These are phyloP conservation scores for Drosophila suzukii DNA, from an alignment of 1,140 invertebrate species.

Conservation along the genomic window DNA sequence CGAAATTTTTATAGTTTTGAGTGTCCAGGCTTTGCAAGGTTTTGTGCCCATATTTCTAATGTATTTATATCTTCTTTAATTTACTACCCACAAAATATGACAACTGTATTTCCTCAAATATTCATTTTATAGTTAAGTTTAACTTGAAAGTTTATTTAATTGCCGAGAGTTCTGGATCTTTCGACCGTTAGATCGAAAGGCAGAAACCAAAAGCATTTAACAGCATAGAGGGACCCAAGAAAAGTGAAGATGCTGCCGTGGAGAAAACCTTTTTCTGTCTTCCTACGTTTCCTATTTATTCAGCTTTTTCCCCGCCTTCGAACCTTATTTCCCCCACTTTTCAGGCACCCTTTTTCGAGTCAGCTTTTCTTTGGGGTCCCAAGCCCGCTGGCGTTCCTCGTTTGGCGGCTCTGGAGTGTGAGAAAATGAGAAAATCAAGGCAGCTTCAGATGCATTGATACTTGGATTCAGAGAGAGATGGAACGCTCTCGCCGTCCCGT, in stretches of 20 bases:
- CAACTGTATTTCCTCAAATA: too few species aligned
- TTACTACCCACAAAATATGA: too few species aligned
- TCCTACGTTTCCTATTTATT: slow-evolving; percentile 15
- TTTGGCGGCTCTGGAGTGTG: slow-evolving; percentile 50
- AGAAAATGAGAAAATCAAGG: slow-evolving; percentile 58
- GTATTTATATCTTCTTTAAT: too few species aligned
- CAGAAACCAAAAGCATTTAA: slow-evolving; percentile 16
- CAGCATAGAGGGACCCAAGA: not conserved
- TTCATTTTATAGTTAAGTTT: too few species aligned
- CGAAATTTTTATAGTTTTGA: not conserved
- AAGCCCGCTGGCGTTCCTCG: slow-evolving; percentile 43
- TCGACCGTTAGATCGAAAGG: slow-evolving; percentile 8
- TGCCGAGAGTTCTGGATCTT: too few species aligned
- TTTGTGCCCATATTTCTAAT: too few species aligned
- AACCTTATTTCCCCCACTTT: not conserved
- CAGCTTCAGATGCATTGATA: slow-evolving; percentile 28
- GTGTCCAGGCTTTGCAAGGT: too few species aligned
- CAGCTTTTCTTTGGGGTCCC: slow-evolving; percentile 47
- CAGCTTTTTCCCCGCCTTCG: not conserved
- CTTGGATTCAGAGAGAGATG: not conserved
- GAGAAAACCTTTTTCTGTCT: slow-evolving; percentile 17
- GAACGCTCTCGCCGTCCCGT: not conserved
- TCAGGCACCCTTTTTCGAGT: slow-evolving; percentile 29
- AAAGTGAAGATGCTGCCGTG: slow-evolving; percentile 11
- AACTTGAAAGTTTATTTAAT: too few species aligned